phyloP scores from a whole-genome alignment of 2,888 invertebrate genomes.

The Mesodorylaimus sp. region DNA sequence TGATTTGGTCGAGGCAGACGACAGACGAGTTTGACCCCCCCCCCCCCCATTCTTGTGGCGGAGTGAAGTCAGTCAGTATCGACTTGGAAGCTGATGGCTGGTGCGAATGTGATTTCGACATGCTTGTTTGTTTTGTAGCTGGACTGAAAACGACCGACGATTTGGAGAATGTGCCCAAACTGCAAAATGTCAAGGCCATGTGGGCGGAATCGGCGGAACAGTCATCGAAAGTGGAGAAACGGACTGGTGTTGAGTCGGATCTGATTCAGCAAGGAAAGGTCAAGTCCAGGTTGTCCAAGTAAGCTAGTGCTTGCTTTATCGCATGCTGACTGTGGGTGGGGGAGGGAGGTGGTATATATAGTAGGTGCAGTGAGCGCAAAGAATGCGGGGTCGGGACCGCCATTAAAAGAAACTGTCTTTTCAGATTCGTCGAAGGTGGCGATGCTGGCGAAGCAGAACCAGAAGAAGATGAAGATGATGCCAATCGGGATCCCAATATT shows the following conservation, averaged over 20 bases:
- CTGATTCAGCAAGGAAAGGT: slow-evolving; percentile 8
- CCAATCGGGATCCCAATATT: slow-evolving; percentile 19
- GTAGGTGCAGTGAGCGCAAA: no score
- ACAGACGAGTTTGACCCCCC: no score
- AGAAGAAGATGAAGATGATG: slow-evolving; percentile 16
- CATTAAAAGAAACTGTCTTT: no score
- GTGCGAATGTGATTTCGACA: no score
- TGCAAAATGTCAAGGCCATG: slow-evolving; percentile 23
- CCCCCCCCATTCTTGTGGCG: no score
- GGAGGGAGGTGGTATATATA: no score
- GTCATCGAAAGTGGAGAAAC: slow-evolving; percentile 16
- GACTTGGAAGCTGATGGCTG: no score
- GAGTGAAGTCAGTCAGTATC: no score
- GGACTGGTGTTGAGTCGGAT: slow-evolving; percentile 13
- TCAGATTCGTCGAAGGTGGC: slow-evolving; percentile 3
- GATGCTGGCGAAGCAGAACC: slow-evolving; percentile 14
- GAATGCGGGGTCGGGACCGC: no score
- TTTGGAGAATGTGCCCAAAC: slow-evolving; percentile 18
- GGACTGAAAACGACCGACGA: slow-evolving; percentile 24
- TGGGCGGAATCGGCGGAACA: slow-evolving; percentile 21
- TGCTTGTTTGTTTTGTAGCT: slow-evolving; percentile 18
- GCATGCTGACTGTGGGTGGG: no score
- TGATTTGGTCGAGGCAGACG: no score
- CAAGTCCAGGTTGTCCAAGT: slow-evolving; percentile 8
- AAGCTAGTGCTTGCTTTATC: slow-evolving; percentile 8